Evolutionary conservation across 2,888 invertebrate genomes (phyloP).

Genomic region (Reticulitermes lucifugus): DNA sequence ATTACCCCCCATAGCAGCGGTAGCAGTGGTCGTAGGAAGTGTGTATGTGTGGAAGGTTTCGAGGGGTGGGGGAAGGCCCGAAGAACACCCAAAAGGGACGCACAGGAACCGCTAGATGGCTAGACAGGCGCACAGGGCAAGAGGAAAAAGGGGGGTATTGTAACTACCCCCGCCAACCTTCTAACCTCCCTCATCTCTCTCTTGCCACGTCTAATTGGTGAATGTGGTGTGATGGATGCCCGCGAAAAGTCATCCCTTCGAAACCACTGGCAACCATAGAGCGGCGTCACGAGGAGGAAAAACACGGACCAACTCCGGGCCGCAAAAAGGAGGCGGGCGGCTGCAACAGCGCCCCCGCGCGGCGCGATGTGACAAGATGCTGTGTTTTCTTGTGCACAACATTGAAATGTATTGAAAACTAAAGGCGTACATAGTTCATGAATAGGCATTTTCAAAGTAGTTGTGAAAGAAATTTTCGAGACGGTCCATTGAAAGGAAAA

Average conservation of each 20-base stretch:
- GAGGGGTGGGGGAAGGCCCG: background rate
- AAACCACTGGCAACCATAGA: conserved; percentile 46
- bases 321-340: conserved; percentile 6
- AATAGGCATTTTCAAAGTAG: too few species aligned
- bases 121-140: conserved; percentile 27
- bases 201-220: conserved; percentile 55
- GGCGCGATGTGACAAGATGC: too few species aligned
- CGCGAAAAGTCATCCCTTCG: conserved; percentile 49
- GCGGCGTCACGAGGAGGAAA: conserved; percentile 20
- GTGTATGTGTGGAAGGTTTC: background rate
- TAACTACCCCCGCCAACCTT: conserved; percentile 30
- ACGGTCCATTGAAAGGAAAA: too few species aligned
- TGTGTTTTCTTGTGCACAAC: too few species aligned
- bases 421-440: too few species aligned
- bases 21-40: conserved; percentile 8
- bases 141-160: conserved; percentile 22
- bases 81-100: conserved; percentile 36
- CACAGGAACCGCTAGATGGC: conserved; percentile 18
- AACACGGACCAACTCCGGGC: conserved; percentile 39
- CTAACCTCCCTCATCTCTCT: conserved; percentile 23
- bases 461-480: too few species aligned
- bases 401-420: too few species aligned
- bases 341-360: too few species aligned
- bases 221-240: conserved; percentile 53
- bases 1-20: conserved; percentile 1